Evolutionary conservation across 2,797 vertebrate genomes (phyloP), one percentile per base, ranked within the genome.

Genomic region (Gallinago stenura): DNA sequence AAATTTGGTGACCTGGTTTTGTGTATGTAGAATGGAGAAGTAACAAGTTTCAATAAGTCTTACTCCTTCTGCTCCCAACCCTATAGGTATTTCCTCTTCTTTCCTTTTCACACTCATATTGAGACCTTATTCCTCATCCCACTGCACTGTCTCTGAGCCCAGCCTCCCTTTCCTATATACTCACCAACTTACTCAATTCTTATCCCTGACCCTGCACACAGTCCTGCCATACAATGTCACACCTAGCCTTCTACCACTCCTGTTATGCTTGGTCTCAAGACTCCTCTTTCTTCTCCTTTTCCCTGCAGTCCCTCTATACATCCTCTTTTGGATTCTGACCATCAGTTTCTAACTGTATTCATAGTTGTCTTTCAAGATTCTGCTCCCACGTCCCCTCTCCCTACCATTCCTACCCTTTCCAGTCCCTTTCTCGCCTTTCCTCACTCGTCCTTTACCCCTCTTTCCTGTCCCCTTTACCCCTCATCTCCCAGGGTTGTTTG

Each of bases 401-500:
- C 51, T 61, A 28, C n/a, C 33, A 57, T 28, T 86, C 31, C n/a
- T 39, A 39, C n/a, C 18, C 56, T 84, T 83, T 66, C 45, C 12
- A 76, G 41, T 87, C 45, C 33, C 33, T 50, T 57, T 70, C 37
- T 68, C 1, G 12, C 33, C 61, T 91, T 83, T 68, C 31, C 56
- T 93, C 71, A 50, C 14, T 84, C 62, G 57, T 92, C 31, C 53
- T 76, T 83, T 79, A 53, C 51, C 37, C 12, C 33, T 64, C 39
- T 70, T 85, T 93, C 91, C 92, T 87, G 64, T 68, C 58, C 50
- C 41, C 35, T 71, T 83, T 71, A 82, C 41, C 70, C 71, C 62
- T 94, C 56, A 39, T 37, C 82, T 93, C 85, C 58, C 53, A 50
- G 94, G 45, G 73, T 7, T 92, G 53, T 95, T 94, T 95, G 87